Base-by-base conservation (phyloP, 2,888 invertebrate genomes). In the Bombylius major region DNA sequence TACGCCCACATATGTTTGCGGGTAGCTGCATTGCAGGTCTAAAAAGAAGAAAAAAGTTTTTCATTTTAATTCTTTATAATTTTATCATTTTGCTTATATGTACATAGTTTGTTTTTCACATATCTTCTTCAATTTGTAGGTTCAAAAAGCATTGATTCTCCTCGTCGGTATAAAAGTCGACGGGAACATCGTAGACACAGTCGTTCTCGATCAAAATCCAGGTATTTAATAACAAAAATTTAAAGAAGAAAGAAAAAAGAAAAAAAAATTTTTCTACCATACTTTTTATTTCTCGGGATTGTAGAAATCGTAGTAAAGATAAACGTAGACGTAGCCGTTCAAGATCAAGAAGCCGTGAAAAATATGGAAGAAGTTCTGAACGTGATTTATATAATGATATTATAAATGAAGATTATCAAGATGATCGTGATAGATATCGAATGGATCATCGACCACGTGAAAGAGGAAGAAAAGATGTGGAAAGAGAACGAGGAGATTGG, bases 311-410 rank as follows among this genome's bases (percentile, higher is more conserved):
- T 4, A 69, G 65, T 51, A 66, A 71, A 4, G 71, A 71, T 6
- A 66, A 66, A 54, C 65, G 71, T 11, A 67, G 71, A 23, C 65
- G 69, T 42, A 67, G 64, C 57, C 62, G 64, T 32, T 62, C 63
- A 5, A 67, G 72, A 11, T 73, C 73, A 9, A 64, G 71, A n/a
- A 73, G 73, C 56, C 67, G 74, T 12, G 73, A 72, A 32, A 69
- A 70, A 7, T 65, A 67, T 52, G 11, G 63, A 34, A 62, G 64
- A 5, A 70, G 66, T 39, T 63, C 59, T 3, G 69, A 70, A 53
- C 69, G 71, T 39, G 73, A 74, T 62, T 60, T 71, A 23, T 74
- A 74, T 59, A 69, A 70, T 9, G 71, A 72, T 44, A 58, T 73
- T 44, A 73, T 71, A 13, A 67, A 72, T 56, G 71, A 73, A 55